These are phyloP conservation scores for Trematomus bernacchii DNA, from an alignment of 2,797 vertebrate species.

Conservation along the genomic window DNA sequence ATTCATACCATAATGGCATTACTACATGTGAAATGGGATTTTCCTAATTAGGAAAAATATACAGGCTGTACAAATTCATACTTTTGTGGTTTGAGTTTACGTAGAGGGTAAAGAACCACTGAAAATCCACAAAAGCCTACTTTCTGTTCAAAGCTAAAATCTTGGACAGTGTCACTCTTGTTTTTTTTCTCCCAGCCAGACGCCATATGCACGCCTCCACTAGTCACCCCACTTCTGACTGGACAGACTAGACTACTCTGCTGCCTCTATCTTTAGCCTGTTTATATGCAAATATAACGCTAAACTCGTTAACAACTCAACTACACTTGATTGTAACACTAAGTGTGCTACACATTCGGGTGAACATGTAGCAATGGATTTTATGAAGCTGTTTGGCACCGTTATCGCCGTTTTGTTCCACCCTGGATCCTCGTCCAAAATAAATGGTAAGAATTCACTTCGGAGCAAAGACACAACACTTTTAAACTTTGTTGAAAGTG, in stretches of 20 bases:
- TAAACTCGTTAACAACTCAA: neutral
- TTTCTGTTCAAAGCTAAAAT: conserved; percentile 21
- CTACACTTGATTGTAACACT: neutral
- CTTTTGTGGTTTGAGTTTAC: neutral
- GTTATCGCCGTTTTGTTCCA: conserved; percentile 82
- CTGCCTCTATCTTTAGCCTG: conserved; percentile 24
- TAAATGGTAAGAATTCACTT: conserved; percentile 77
- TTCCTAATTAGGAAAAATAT: neutral
- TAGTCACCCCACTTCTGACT: conserved; percentile 51
- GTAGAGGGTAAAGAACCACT: neutral
- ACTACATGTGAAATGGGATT: conserved; percentile 43
- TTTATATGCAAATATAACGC: neutral
- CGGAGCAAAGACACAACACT: neutral
- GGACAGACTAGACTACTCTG: conserved; percentile 20
- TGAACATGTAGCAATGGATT: conserved; percentile 87
- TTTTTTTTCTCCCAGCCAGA: conserved; percentile 21
- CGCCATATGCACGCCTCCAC: conserved; percentile 69
- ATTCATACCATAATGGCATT: conserved; percentile 60
- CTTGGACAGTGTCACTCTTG: conserved; percentile 21
- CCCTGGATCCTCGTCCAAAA: conserved; percentile 78
- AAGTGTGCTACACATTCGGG: conserved; percentile 33
- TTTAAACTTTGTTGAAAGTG: neutral
- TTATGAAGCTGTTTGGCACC: conserved; percentile 82
- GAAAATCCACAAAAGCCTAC: conserved; percentile 5
- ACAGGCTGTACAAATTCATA: conserved; percentile 1